Evolutionary conservation across 2,888 invertebrate genomes (phyloP), one percentile per base, ranked within the genome.

Genomic region (Pyrochroa serraticornis): DNA sequence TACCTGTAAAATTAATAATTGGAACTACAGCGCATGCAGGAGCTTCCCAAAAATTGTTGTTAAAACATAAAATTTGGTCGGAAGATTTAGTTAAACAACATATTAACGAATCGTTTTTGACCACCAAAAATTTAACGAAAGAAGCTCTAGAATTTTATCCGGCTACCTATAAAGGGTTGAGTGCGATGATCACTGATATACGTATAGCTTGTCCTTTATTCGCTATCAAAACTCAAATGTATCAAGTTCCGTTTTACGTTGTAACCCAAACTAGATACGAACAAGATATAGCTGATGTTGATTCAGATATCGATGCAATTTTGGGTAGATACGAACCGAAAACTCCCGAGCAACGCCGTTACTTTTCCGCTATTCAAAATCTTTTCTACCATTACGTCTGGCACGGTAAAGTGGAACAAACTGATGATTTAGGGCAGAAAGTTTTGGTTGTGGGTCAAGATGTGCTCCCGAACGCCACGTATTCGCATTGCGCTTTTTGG

Each of bases 361-460:
- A 87, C 73, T 85, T 90, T 66, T 85, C 88, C 0, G 88, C 92
- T 7, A 90, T 93, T 83, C 92, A 92, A 72, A 87, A 89, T 63
- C 78, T 92, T 31, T 94, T 94, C 78, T 92, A 92, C 77, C 86
- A 90, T 69, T 94, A 86, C 70, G 91, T 92, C 1, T 86, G 89
- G 83, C 86, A 89, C 65, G 92, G 91, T n/a, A 84, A 83, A 63
- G 80, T 91, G 52, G 85, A 86, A n/a, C 83, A 84, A 6, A 85
- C 85, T 52, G 78, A 82, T 32, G 81, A 83, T 30, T 72, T 77
- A 10, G 77, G 76, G 2, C 77, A 80, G 39, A 81, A 82, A 60
- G 82, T 91, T 9, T 79, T 91, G 35, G 82, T 88, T 14, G 85
- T 92, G 1, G 90, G 84, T 0, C 91, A 92, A 74, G 91, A 92